Evolutionary conservation across 1,140 invertebrate genomes (phyloP).

Genomic region (Hypothenemus hampei): DNA sequence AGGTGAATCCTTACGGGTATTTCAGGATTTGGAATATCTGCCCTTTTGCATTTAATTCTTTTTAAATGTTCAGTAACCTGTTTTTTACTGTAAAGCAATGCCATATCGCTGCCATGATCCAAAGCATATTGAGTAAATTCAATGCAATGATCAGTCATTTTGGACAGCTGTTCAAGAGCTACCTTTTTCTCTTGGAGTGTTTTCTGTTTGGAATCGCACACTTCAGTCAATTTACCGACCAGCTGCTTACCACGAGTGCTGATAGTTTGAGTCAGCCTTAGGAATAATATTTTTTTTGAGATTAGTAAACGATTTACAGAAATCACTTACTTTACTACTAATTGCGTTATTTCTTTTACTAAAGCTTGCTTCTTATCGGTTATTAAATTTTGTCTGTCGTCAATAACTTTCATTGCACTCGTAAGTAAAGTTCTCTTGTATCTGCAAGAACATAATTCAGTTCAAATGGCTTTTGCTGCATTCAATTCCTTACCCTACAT

Average conservation of each 20-base stretch:
- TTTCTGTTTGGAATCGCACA: conserved; percentile 78
- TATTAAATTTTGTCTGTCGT: conserved; percentile 75
- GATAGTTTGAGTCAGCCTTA: conserved; percentile 74
- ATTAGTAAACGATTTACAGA: background rate
- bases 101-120: conserved; percentile 74
- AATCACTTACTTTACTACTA: conserved; percentile 70
- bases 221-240: conserved; percentile 70
- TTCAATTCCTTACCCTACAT: conserved; percentile 57
- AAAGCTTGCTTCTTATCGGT: conserved; percentile 75
- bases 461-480: background rate
- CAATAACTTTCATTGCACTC: conserved; percentile 82
- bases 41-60: conserved; percentile 70
- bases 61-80: conserved; percentile 67
- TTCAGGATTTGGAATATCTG: conserved; percentile 79
- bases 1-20: conserved; percentile 75
- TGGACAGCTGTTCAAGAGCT: conserved; percentile 70
- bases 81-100: conserved; percentile 79
- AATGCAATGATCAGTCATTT: conserved; percentile 81
- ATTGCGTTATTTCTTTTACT: conserved; percentile 78
- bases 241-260: conserved; percentile 76
- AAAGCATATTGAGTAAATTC: conserved; percentile 74
- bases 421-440: conserved; percentile 77
- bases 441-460: conserved; percentile 41
- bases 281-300: background rate
- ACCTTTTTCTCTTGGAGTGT: conserved; percentile 77